These are phyloP conservation scores for Ondatra zibethicus DNA, from an alignment of 2,113 vertebrate species.

Conservation along the genomic window DNA sequence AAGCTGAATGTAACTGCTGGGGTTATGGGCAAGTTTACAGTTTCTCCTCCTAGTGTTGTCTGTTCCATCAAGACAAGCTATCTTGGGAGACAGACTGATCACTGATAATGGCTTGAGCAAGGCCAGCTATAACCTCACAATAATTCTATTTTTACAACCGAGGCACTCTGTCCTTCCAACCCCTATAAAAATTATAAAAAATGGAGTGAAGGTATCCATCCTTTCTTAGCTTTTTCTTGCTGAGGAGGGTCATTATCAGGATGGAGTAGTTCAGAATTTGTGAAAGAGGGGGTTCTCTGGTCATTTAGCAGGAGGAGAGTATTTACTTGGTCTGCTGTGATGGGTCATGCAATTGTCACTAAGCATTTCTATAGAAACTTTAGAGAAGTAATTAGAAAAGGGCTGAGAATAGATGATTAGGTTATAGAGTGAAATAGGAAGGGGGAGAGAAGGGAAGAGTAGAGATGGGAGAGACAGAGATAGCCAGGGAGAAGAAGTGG, in stretches of 20 bases:
- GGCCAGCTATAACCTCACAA: not conserved
- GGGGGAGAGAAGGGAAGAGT: not conserved
- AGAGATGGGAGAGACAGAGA: not conserved
- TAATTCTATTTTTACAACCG: not conserved
- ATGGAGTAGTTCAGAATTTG: not conserved
- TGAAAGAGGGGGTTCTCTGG: not conserved
- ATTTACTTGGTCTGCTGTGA: not conserved
- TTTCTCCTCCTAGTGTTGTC: not conserved
- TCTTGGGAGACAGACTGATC: not conserved
- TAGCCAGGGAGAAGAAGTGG: not conserved
- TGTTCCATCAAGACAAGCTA: too few species aligned
- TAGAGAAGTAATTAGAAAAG: not conserved
- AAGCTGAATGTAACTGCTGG: not conserved
- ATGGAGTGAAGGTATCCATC: not conserved
- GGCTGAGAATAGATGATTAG: not conserved
- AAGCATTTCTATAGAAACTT: too few species aligned
- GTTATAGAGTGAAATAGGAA: not conserved
- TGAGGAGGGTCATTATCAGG: not conserved
- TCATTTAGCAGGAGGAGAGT: not conserved
- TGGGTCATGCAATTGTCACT: not conserved
- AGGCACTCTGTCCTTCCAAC: not conserved
- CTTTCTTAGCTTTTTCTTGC: not conserved
- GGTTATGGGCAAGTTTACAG: not conserved
- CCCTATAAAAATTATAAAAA: not conserved
- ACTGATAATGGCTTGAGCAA: not conserved